Base-by-base conservation (phyloP, 2,113 vertebrate species). In the Ariopsis seemanni region DNA sequence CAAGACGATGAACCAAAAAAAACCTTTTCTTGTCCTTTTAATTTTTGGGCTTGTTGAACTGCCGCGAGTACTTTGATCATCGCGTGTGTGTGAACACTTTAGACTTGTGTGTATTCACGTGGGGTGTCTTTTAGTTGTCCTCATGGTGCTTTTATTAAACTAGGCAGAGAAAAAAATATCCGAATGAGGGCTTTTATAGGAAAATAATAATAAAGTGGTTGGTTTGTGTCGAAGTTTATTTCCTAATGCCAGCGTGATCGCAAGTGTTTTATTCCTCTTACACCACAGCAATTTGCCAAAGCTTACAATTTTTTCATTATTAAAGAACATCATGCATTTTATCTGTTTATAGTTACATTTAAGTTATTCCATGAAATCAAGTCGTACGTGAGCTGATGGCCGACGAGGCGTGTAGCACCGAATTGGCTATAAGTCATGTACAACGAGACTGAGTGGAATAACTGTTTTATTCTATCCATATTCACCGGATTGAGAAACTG, bases 1-100 rank as follows among this genome's bases (percentile, higher is more conserved):
- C 93, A 89, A 93, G 91, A 91, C 93, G 93, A 94, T 92, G 93
- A 93, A 91, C 90, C 88, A 10, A 62, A 74, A 14, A 55, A 93
- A 93, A 90, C 90, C 88, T 93, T 83, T 91, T 92, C 90, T 91
- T 91, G 42, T 42, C 42, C 42, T 91, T 94, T 90, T 93, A 93
- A 92, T 94, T 93, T 93, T 92, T 88, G 89, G 92, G 91, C 91
- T 92, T 93, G 90, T 92, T 86, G 91, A 93, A 90, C 91, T 91
- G 90, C 48, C 57, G 12, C 2, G 18, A 30, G n/a, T 53, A 7
- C 69, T 58, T n/a, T 53, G 81, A 27, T 27, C 14, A 1, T 50
- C 12, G 14, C 2, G 4, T 6, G 2, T 17, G 67, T 11, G 63
- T 58, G 69, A 18, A 18, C 69, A 72, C 30, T 50, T 55, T 27